Percentiles rank a stretch among this genome's conserved stretches.
These are phyloP conservation scores for Eristalis tenax DNA, from an alignment of 2,888 invertebrate genomes.

Conservation along the genomic window DNA sequence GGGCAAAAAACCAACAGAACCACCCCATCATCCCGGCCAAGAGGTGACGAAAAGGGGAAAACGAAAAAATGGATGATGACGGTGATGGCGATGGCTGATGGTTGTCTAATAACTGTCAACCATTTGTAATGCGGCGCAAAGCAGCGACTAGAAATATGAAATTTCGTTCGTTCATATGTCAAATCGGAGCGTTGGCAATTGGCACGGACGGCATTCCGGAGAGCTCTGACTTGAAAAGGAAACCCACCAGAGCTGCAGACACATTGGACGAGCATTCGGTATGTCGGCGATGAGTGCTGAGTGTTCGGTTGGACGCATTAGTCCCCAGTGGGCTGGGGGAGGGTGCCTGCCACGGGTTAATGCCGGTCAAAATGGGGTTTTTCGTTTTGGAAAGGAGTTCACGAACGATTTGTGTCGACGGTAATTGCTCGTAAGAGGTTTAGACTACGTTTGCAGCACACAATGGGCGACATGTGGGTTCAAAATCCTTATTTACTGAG, in stretches of 20 bases:
- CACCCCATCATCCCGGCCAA: conserved; percentile 35
- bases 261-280: conserved; percentile 69
- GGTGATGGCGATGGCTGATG: conserved; percentile 53
- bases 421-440: conserved; percentile 38
- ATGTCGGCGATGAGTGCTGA: conserved; percentile 52
- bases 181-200: conserved; percentile 37
- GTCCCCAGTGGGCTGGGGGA: background rate
- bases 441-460: conserved; percentile 11
- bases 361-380: conserved; percentile 41
- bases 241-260: conserved; percentile 56
- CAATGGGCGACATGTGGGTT: background rate
- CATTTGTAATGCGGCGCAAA: conserved; percentile 68
- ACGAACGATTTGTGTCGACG: conserved; percentile 50
- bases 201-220: conserved; percentile 19
- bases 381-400: conserved; percentile 28
- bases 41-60: background rate
- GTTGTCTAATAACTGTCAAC: conserved; percentile 71
- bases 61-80: conserved; percentile 59
- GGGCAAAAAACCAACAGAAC: conserved; percentile 46
- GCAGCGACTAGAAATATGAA: conserved; percentile 57
- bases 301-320: conserved; percentile 41
- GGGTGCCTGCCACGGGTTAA: conserved; percentile 27
- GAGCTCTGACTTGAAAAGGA: conserved; percentile 38
- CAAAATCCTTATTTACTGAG: background rate
- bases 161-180: conserved; percentile 63